Conservation (phyloP, 2,113 vertebrate species). For the Mugil cephalus region DNA sequence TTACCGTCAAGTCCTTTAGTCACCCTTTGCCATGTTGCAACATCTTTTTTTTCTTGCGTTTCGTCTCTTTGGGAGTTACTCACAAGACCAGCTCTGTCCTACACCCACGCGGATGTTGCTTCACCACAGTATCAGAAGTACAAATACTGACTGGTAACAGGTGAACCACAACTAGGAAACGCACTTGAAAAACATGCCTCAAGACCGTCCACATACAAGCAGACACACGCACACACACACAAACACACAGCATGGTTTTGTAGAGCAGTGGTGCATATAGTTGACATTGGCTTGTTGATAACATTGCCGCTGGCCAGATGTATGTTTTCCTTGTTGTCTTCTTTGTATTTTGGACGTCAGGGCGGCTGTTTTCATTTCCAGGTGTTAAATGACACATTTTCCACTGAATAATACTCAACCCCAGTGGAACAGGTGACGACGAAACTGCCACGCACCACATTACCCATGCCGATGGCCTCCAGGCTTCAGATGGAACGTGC, state of each 20-base stretch:
- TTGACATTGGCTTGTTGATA: slow-evolving; percentile 43
- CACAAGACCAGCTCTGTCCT: slow-evolving; percentile 52
- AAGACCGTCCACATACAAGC: background rate
- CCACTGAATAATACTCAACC: slow-evolving; percentile 38
- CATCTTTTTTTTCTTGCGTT: slow-evolving; percentile 42
- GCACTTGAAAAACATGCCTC: background rate
- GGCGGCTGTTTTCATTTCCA: slow-evolving; percentile 23
- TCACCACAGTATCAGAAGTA: slow-evolving; percentile 47
- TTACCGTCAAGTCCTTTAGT: slow-evolving; percentile 57
- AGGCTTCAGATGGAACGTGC: slow-evolving; percentile 2
- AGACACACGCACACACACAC: no score
- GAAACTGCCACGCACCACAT: slow-evolving; percentile 32
- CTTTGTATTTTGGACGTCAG: background rate
- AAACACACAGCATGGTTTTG: slow-evolving; percentile 8
- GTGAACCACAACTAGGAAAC: slow-evolving; percentile 56
- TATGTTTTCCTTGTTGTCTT: slow-evolving; percentile 6
- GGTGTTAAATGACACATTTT: slow-evolving; percentile 60
- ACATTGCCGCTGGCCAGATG: slow-evolving; percentile 25
- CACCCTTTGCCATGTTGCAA: slow-evolving; percentile 52
- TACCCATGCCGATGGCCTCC: background rate
- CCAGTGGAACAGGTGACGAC: slow-evolving; percentile 23
- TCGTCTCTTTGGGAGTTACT: slow-evolving; percentile 54
- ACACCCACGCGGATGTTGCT: slow-evolving; percentile 66
- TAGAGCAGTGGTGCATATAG: slow-evolving; percentile 32
- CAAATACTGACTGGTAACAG: slow-evolving; percentile 71